These are phyloP conservation scores for Rhagoletis zephyria DNA, from an alignment of 1,140 invertebrate genomes.

Conservation along the genomic window DNA sequence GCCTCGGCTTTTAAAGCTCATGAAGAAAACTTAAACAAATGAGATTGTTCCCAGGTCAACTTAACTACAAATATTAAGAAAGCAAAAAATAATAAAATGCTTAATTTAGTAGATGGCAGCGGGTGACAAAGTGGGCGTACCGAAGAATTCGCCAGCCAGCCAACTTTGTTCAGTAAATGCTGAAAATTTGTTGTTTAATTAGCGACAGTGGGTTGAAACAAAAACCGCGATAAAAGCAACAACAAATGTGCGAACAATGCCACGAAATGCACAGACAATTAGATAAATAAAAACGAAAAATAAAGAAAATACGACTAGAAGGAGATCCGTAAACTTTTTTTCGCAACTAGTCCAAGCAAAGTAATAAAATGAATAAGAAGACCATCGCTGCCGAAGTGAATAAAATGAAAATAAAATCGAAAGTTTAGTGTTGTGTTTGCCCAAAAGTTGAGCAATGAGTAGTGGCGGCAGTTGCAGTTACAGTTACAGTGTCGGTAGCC, in stretches of 20 bases:
- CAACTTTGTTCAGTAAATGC: conserved; percentile 8
- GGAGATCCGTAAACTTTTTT: background rate
- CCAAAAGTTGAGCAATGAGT: background rate
- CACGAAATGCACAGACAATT: background rate
- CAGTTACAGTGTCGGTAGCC: too few species aligned
- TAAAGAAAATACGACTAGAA: background rate
- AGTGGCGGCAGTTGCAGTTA: background rate
- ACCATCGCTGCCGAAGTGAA: background rate
- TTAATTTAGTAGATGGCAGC: too few species aligned
- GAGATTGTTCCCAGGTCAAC: too few species aligned
- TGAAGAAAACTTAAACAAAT: background rate
- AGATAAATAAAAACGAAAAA: background rate
- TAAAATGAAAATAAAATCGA: conserved; percentile 16
- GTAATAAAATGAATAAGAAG: background rate
- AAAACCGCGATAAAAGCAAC: background rate
- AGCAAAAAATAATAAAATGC: too few species aligned
- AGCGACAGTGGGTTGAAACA: conserved; percentile 28
- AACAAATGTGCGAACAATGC: conserved; percentile 25
- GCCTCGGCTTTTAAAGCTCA: background rate
- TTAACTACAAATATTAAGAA: too few species aligned
- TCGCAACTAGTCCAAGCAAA: background rate
- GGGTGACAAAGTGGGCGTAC: too few species aligned
- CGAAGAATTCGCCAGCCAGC: background rate
- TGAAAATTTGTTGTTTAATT: conserved; percentile 46
- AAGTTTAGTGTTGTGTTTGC: background rate